A percentile compares a stretch with the other conserved stretches of the same genome.
Evolutionary conservation across 2,797 vertebrate species (phyloP).

Genomic region (Melanogrammus aeglefinus): DNA sequence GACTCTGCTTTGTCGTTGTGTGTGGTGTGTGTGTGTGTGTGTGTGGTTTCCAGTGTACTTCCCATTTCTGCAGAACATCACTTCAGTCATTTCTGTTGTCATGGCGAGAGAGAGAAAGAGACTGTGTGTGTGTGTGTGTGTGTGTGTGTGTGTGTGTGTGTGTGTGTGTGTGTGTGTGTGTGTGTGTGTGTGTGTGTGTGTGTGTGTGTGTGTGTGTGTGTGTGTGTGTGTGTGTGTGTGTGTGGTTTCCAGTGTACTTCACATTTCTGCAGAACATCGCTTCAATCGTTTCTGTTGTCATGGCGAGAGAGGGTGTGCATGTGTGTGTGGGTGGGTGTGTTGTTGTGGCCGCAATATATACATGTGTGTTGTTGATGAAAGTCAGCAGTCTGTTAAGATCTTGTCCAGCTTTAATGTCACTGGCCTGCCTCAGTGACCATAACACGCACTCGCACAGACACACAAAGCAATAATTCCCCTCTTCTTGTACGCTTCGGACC

Average conservation of each 20-base stretch:
- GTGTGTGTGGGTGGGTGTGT: no score
- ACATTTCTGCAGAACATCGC: no score
- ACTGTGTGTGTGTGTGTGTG: background rate
- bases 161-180: background rate
- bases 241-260: background rate
- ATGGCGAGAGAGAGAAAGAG: background rate
- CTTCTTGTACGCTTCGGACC: no score
- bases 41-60: background rate
- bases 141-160: background rate
- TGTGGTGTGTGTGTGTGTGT: background rate
- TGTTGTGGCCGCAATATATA: no score
- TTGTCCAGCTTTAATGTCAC: no score
- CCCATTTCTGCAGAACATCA: no score
- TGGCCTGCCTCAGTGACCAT: no score
- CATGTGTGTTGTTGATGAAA: background rate
- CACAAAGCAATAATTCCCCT: background rate
- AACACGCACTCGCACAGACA: background rate
- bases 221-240: conserved; percentile 1
- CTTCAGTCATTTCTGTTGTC: no score
- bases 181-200: background rate
- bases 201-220: background rate
- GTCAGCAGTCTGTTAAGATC: background rate
- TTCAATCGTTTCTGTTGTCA: no score
- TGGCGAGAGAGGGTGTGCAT: no score
- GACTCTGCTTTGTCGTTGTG: background rate